Evolutionary conservation across 2,113 vertebrate species (phyloP).

Genomic region (Grus americana): DNA sequence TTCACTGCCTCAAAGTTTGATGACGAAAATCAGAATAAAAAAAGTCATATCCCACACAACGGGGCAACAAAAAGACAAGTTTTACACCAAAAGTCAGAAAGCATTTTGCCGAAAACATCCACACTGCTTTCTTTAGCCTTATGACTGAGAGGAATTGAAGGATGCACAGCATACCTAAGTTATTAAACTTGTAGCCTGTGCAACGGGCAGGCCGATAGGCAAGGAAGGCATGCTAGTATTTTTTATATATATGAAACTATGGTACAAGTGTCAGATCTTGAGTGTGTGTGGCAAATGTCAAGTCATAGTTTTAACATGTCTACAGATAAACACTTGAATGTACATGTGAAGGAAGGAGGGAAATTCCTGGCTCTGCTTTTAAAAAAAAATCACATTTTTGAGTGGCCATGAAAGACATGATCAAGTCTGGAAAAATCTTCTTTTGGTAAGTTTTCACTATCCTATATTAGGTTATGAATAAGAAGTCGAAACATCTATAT

Average conservation of each 20-base stretch:
- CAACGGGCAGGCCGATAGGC: neutral
- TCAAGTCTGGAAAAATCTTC: neutral
- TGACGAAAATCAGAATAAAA: neutral
- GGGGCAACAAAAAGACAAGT: neutral
- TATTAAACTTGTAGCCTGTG: neutral
- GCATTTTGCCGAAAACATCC: neutral
- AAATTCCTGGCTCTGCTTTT: neutral
- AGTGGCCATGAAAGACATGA: neutral
- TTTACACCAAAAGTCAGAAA: neutral
- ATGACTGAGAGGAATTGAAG: neutral
- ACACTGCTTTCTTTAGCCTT: neutral
- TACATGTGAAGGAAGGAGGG: neutral
- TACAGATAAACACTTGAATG: neutral
- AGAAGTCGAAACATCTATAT: neutral
- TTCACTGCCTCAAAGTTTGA: neutral
- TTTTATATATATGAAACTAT: neutral
- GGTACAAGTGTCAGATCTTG: neutral
- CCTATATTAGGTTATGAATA: neutral
- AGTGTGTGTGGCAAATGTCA: neutral
- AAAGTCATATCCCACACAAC: neutral
- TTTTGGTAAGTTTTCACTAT: neutral
- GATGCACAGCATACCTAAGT: neutral
- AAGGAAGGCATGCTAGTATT: neutral
- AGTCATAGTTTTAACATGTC: neutral
- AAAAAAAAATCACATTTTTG: neutral